Evolutionary conservation across 2,797 vertebrate genomes (phyloP).

Genomic region (Notolepis coatsorum): DNA sequence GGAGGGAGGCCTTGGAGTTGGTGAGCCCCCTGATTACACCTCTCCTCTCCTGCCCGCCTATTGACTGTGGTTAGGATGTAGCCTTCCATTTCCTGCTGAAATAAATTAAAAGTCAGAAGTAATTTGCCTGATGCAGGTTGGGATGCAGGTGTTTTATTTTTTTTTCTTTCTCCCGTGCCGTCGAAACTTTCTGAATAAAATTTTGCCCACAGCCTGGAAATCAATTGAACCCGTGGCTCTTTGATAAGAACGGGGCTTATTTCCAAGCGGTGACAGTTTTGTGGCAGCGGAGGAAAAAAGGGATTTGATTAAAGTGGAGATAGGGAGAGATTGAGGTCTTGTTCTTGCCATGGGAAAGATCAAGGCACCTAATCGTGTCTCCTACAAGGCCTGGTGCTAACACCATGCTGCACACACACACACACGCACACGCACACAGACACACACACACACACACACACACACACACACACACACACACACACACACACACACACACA

Average conservation of each 20-base stretch:
- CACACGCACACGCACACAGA: slow-evolving; percentile 15
- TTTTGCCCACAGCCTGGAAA: slow-evolving; percentile 86
- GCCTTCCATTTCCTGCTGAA: slow-evolving; percentile 99
- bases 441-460: not conserved
- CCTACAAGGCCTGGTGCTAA: too few species aligned
- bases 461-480: slow-evolving; percentile 44
- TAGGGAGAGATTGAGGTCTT: slow-evolving; percentile 99
- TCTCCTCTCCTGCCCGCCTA: slow-evolving; percentile 87
- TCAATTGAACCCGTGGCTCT: slow-evolving; percentile 92
- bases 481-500: slow-evolving; percentile 4
- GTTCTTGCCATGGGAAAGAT: slow-evolving; percentile 94
- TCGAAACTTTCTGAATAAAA: slow-evolving; percentile 83
- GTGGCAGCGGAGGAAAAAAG: slow-evolving; percentile 87
- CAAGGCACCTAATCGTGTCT: slow-evolving; percentile 95
- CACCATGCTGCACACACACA: not conserved
- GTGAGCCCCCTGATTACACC: slow-evolving; percentile 93
- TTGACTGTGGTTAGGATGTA: slow-evolving; percentile 97
- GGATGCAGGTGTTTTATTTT: slow-evolving; percentile 87
- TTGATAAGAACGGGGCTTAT: slow-evolving; percentile 92
- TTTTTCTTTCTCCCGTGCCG: slow-evolving; percentile 14
- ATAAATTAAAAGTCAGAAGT: slow-evolving; percentile 99
- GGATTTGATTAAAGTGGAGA: slow-evolving; percentile 98
- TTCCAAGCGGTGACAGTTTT: slow-evolving; percentile 97
- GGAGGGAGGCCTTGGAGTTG: slow-evolving; percentile 87
- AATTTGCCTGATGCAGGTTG: slow-evolving; percentile 99